Evolutionary conservation across 2,888 invertebrate species (phyloP), one percentile per base, ranked within the genome.

Genomic region (Agrotis segetum): DNA sequence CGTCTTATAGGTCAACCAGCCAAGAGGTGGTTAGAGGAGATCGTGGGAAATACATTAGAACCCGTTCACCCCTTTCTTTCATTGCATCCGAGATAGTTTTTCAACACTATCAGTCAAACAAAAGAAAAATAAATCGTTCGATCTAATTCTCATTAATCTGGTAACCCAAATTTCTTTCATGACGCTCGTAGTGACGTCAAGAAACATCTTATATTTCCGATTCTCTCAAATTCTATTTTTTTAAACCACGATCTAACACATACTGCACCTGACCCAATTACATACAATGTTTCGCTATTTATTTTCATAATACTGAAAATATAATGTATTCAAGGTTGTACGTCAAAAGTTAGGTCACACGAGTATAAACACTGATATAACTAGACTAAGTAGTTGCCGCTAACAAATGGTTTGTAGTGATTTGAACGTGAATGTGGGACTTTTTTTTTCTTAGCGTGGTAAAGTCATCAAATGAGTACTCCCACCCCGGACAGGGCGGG

Each of bases 271-370:
- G 79, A 79, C 84, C 84, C 59, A 79, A 73, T 83, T 83, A 77
- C 67, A 70, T 68, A 78, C 78, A 75, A 64, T 78, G 79, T 83
- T 83, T 79, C 55, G 53, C 29, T 52, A 74, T 78, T 73, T 78
- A 77, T 80, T 78, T 74, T 82, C 71, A 75, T 67, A 78, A 70
- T 52, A 67, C 72, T 56, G 67, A 76, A 74, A 73, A 74, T 76
- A 82, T 77, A 67, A 71, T 67, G 72, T 34, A 67, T 64, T 74
- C 85, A 83, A 85, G 85, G 85, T 78, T 68, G 4, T n/a, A 71
- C 76, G 79, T 73, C 77, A 82, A 80, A 70, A 77, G 79, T 82
- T 79, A 82, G 81, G 77, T 79, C 77, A 76, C 50, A 53, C 64
- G 62, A 76, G 69, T 73, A 71, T 81, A 75, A 78, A 67, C 72